A percentile compares a stretch with the other conserved stretches of the same genome.
Conservation (phyloP, 35 echinoderm and acorn worm species). For the Lytechinus variegatus region DNA sequence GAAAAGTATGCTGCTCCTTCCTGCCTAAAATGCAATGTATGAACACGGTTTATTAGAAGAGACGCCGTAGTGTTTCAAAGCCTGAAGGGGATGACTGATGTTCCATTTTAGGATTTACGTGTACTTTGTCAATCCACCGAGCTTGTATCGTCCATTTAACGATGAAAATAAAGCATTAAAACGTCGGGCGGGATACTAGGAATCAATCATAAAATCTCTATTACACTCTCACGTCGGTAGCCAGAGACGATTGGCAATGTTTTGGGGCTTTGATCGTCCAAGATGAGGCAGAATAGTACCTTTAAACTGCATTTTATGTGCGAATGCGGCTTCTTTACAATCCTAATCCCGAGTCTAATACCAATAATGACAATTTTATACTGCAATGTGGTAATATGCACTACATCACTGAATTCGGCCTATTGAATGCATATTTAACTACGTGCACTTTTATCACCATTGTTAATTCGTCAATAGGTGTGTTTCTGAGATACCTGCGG, state of each 20-base stretch:
- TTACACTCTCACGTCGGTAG: neutral
- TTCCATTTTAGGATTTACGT: slow-evolving; percentile 19
- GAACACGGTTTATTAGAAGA: neutral
- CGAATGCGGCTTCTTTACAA: slow-evolving; percentile 18
- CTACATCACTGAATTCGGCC: too few relatives aligned
- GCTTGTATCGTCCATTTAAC: neutral
- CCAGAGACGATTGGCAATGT: neutral
- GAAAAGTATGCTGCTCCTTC: too few relatives aligned
- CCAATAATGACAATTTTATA: too few relatives aligned
- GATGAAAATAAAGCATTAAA: neutral
- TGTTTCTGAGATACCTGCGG: too few relatives aligned
- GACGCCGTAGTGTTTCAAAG: neutral
- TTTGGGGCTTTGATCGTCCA: neutral
- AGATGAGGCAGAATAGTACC: neutral
- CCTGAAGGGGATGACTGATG: neutral
- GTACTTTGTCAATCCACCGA: neutral
- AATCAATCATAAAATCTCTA: neutral
- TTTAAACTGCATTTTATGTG: neutral
- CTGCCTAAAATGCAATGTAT: neutral
- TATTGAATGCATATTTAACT: too few relatives aligned
- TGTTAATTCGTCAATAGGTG: too few relatives aligned
- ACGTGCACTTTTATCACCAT: too few relatives aligned
- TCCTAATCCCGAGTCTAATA: neutral
- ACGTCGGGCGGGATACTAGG: neutral
- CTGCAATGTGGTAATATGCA: too few relatives aligned